Evolutionary conservation across 2,888 invertebrate species (phyloP).

Genomic region (Drosophila meridiana): DNA sequence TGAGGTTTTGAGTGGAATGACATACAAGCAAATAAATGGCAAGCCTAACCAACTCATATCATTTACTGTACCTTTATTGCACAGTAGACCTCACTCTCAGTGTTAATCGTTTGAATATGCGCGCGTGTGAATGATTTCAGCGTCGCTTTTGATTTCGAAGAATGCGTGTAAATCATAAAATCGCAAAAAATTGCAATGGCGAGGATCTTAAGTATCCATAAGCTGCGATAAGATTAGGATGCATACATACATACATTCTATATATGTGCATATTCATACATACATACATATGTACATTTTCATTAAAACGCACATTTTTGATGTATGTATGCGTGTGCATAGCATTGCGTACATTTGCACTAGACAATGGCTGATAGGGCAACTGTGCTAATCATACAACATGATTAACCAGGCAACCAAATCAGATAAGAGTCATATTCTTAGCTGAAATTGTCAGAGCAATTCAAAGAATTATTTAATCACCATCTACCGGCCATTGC

Average conservation of each 20-base stretch:
- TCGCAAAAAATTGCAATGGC: conserved; percentile 37
- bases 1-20: conserved; percentile 23
- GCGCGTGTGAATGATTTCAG: conserved; percentile 42
- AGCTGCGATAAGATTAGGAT: conserved; percentile 33
- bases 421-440: conserved; percentile 28
- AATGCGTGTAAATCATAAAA: conserved; percentile 68
- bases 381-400: conserved; percentile 27
- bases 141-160: conserved; percentile 47
- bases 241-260: neutral
- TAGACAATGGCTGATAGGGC: neutral
- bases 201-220: conserved; percentile 37
- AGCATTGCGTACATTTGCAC: neutral
- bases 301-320: neutral
- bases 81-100: conserved; percentile 21
- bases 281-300: neutral
- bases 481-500: conserved; percentile 42
- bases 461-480: conserved; percentile 11
- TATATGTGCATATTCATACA: neutral
- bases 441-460: conserved; percentile 6
- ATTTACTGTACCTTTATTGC: conserved; percentile 39
- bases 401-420: conserved; percentile 35
- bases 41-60: conserved; percentile 41
- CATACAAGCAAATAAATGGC: conserved; percentile 52
- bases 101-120: neutral
- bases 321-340: neutral